A percentile compares a stretch with the other conserved stretches of the same genome.
phyloP scores from a whole-genome alignment of 2,888 invertebrate genomes.

The Diaprepes abbreviatus region DNA sequence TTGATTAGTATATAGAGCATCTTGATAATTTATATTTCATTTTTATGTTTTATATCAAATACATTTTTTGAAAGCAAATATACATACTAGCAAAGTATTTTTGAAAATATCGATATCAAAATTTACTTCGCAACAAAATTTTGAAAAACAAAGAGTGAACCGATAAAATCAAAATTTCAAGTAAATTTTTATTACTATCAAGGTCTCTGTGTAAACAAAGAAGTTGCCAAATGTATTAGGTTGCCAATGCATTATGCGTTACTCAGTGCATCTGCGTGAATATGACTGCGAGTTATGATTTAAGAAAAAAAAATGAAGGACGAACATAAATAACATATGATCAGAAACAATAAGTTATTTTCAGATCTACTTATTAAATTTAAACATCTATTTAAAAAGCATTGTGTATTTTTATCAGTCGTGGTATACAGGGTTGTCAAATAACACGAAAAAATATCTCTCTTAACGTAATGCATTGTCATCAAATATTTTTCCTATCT shows the following conservation, averaged over 20 bases:
- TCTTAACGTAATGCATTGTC: too few relatives aligned
- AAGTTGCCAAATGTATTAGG: conserved; percentile 5
- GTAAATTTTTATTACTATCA: conserved; percentile 4
- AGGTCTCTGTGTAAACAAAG: conserved; percentile 10
- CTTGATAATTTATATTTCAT: too few relatives aligned
- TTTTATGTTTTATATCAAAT: too few relatives aligned
- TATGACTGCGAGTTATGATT: background rate
- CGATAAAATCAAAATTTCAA: background rate
- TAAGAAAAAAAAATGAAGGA: conserved; percentile 3
- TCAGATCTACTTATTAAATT: background rate
- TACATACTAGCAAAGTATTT: too few relatives aligned
- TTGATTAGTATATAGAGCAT: too few relatives aligned
- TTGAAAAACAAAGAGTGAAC: background rate
- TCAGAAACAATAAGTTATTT: background rate
- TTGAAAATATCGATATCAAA: background rate
- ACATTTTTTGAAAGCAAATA: too few relatives aligned
- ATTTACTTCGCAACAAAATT: background rate
- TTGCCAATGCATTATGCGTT: background rate
- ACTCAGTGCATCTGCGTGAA: conserved; percentile 4
- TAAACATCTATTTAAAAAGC: background rate
- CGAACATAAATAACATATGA: background rate
- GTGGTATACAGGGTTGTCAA: too few relatives aligned
- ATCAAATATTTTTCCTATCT: too few relatives aligned
- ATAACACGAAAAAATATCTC: too few relatives aligned
- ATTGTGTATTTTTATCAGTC: too few relatives aligned